Evolutionary conservation across 2,797 vertebrate genomes (phyloP).

Genomic region (Lagorchestes hirsutus): DNA sequence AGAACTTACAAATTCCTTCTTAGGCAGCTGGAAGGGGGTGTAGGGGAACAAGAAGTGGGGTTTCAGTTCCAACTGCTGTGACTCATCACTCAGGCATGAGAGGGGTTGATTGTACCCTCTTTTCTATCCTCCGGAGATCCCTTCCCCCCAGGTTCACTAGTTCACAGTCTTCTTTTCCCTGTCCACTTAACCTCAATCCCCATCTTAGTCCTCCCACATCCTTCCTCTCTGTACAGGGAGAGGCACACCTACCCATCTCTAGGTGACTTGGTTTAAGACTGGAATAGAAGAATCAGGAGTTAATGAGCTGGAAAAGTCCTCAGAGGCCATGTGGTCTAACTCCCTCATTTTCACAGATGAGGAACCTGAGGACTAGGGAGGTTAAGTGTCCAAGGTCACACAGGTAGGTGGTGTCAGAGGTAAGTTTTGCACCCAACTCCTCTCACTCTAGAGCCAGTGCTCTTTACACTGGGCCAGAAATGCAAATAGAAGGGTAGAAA

Average conservation of each 20-base stretch:
- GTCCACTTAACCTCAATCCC: not conserved
- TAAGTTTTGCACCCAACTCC: not conserved
- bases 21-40: not conserved
- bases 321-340: not conserved
- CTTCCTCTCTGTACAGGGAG: not conserved
- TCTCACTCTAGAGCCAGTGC: not conserved
- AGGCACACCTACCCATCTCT: not conserved
- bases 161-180: not conserved
- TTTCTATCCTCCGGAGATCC: not conserved
- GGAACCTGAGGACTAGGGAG: not conserved
- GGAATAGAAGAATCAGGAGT: not conserved
- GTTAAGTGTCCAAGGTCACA: not conserved
- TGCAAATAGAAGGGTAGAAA: not conserved
- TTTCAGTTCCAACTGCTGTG: not conserved
- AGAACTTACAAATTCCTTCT: not conserved
- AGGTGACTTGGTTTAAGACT: not conserved
- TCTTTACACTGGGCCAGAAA: not conserved
- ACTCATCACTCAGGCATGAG: not conserved
- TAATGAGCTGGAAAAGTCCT: not conserved
- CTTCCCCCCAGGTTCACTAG: not conserved
- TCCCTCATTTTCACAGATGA: not conserved
- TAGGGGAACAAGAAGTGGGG: not conserved
- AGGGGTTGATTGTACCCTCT: not conserved
- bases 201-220: not conserved
- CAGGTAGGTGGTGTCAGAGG: not conserved